Base-by-base conservation (phyloP, 2,797 vertebrate species). In the Smutsia temminckii region DNA sequence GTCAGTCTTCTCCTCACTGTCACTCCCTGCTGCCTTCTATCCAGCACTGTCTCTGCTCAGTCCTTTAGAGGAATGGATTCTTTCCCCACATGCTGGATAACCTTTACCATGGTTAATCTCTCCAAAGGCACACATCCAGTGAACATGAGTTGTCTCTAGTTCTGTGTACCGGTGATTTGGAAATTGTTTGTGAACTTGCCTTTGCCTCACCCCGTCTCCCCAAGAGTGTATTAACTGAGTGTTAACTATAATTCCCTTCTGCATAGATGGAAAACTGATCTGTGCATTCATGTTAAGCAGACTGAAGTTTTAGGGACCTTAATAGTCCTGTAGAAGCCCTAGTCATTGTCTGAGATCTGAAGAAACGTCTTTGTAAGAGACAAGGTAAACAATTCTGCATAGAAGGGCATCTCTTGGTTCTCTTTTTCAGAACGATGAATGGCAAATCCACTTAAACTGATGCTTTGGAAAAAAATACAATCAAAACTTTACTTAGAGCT, bases 401-500 rank as follows among this genome's bases (percentile, higher is more conserved):
- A 37, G 8, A 81, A 79, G 49, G 57, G 37, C 9, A 40, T 42
- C 5, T 79, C 27, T 87, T 57, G 91, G 6, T 91, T 80, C 10
- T 94, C n/a, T 87, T 85, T 91, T 88, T 64, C 51, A 91, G 55
- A 91, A 94, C 95, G 34, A 80, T 20, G 7, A 80, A 83, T 63
- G 57, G 84, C 42, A 84, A n/a, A 72, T 64, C 20, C 55, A 51
- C 53, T 46, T 64, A 53, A 34, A 51, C 85, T 88, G 51, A 96
- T 96, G 94, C 53, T 91, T 88, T 53, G 21, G 78, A n/a, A 4
- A 34, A 64, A 91, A 84, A 86, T 53, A 74, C 29, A 96, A 89
- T 79, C 64, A 66, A 93, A 95, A 84, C 42, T 93, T 95, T 13
- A 77, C 25, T 69, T 53, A 78, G 53, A 74, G 53, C 66, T 66